These are phyloP conservation scores for Rotaria sp. DNA, from an alignment of 2,888 invertebrate genomes.

Conservation along the genomic window DNA sequence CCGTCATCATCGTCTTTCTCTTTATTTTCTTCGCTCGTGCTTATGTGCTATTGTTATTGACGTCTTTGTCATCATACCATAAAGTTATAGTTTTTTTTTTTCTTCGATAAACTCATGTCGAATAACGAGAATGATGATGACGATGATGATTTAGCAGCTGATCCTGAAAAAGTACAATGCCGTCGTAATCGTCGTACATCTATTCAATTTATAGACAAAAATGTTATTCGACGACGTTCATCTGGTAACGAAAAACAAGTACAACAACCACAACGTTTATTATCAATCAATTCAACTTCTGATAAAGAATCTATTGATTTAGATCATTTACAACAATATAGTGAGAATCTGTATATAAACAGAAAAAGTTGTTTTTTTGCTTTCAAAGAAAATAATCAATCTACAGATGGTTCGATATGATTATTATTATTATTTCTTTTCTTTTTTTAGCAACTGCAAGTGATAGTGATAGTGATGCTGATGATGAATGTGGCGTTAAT, in stretches of 20 bases:
- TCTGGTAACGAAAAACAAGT: background rate
- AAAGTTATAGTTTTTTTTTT: background rate
- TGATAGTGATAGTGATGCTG: constrained; percentile 23
- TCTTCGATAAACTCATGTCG: background rate
- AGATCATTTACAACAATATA: background rate
- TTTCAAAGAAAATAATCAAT: background rate
- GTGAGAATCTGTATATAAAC: background rate
- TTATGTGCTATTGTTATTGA: background rate
- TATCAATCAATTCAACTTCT: background rate
- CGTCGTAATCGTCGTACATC: background rate
- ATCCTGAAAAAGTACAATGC: background rate
- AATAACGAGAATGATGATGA: background rate
- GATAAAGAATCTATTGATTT: background rate
- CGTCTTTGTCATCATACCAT: background rate
- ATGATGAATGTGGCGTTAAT: background rate
- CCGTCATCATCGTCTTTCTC: background rate
- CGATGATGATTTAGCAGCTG: background rate
- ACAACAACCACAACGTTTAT: background rate
- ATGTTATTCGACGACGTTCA: background rate
- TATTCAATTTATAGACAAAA: background rate
- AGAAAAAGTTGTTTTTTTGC: too few relatives aligned
- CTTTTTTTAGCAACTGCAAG: background rate
- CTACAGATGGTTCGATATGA: background rate
- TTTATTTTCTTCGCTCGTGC: background rate
- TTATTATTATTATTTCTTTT: background rate